Base-by-base conservation (phyloP, 2,888 invertebrate species). In the Amphipyra berbera region DNA sequence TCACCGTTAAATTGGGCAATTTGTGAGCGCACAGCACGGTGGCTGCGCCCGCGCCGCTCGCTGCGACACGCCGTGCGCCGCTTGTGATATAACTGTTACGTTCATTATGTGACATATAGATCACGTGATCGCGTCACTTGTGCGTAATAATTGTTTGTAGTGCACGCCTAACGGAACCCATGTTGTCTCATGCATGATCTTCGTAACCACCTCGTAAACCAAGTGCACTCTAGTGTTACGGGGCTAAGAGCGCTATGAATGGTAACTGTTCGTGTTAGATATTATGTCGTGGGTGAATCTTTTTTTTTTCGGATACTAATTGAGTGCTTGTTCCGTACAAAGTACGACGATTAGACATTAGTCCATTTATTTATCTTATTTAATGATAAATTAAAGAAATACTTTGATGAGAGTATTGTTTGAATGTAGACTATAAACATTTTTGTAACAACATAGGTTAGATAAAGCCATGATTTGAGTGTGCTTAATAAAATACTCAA, bases 1-100 rank as follows among this genome's bases (percentile, higher is more conserved):
- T 86, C 89, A 91, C 93, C 92, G 94, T 94, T 93, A 94, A 94
- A 93, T 93, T 93, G 90, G 91, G 85, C 90, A 91, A 91, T 94
- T 93, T 90, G 87, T 86, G 87, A 80, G 86, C 85, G 83, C 86
- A 88, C 78, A 77, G 82, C 81, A 89, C 91, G 91, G 91, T 90
- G 85, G 88, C 81, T 92, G 91, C 85, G 85, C 82, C 77, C 78
- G 83, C 73, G 57, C 81, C 65, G 42, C 38, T 30, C 54, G 79
- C 79, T 74, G 85, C 76, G 83, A 71, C 77, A 84, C 83, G 84
- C 81, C 82, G 62, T 73, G 84, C 82, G 78, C 81, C 38, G 50
- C 73, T 81, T 86, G 75, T 90, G 89, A 88, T 87, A 85, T 91
- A 91, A 92, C 93, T 88, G 92, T 93, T 87, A 86, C 85, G 61